Conservation (phyloP, 2,888 invertebrate species). For the Ichneumon xanthorius region DNA sequence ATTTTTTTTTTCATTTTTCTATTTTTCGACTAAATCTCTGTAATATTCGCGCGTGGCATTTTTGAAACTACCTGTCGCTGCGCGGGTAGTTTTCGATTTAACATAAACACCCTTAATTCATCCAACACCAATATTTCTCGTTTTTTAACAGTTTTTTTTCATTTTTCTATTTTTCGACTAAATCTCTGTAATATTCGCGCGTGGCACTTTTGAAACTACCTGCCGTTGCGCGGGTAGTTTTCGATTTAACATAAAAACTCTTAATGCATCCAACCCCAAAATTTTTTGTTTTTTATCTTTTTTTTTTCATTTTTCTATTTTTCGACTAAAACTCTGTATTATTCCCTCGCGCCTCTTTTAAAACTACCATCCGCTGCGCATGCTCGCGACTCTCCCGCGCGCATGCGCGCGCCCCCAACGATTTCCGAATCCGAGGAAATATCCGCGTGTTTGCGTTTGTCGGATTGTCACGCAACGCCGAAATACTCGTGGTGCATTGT, state of each 20-base stretch:
- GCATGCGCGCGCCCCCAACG: neutral
- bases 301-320: neutral
- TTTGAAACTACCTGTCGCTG: slow-evolving; percentile 42
- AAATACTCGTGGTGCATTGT: slow-evolving; percentile 28
- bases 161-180: neutral
- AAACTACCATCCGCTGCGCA: slow-evolving; percentile 25
- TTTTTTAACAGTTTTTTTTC: neutral
- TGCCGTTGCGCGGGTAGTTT: neutral
- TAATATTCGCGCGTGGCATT: slow-evolving; percentile 28
- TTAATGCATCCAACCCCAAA: slow-evolving; percentile 18
- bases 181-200: slow-evolving; percentile 27
- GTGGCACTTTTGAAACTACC: slow-evolving; percentile 46
- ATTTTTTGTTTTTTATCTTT: neutral
- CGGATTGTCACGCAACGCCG: slow-evolving; percentile 58
- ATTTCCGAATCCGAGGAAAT: slow-evolving; percentile 43
- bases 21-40: slow-evolving; percentile 22
- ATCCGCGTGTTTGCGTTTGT: slow-evolving; percentile 18
- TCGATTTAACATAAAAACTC: slow-evolving; percentile 31
- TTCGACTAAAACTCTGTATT: slow-evolving; percentile 20
- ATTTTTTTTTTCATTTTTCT: neutral
- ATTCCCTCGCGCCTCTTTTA: slow-evolving; percentile 37
- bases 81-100: no score
- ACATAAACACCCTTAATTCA: neutral
- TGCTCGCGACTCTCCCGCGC: no score
- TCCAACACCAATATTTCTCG: slow-evolving; percentile 17